Evolutionary conservation across 37 sponge, comb jelly and placozoan species (phyloP), one percentile per base, ranked within the genome.

Genomic region (Petrosia ficiformis): DNA sequence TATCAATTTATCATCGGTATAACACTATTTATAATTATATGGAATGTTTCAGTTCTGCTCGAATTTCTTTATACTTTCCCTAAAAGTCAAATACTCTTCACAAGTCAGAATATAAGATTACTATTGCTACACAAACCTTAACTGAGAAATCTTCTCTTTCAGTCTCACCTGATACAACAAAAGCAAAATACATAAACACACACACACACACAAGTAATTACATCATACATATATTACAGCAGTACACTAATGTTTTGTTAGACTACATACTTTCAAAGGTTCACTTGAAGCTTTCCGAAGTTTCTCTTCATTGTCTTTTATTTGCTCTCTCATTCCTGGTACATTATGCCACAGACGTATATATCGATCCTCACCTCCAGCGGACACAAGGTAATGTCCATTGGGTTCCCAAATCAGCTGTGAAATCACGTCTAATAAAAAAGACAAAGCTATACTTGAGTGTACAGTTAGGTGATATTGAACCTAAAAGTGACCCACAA

Each of bases 291-390:
- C 79, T 31, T 67, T 76, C 8, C 75, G 71, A 1, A 92, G 42
- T 67, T 82, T 77, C 1, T 24, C 68, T 54, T 87, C 66, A 48
- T 87, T 67, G 3, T 92, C 86, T 4, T 14, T 34, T 11, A 88
- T 44, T 28, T 66, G 61, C 58, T 75, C 78, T 76, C 44, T 77
- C 43, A 73, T 73, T 1, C 93, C 95, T 0, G 82, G 72, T 10
- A n/a, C 59, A 52, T 95, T 95, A 66, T 91, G 80, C 95, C 95
- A 95, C 41, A 95, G 63, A 19, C 86, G 64, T 0, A 95, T 58
- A 48, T 79, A 73, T 14, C 74, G 76, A 52, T 87, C 95, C n/a
- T 38, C 67, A 1, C 80, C 89, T n/a, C 83, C 95, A 75, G 77
- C 59, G 2, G 93, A 91, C 35, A 64, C 65, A 34, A 94, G 60